Percentiles rank a stretch among this genome's conserved stretches.
phyloP scores from a whole-genome alignment of 37 sponge, comb jelly and placozoan genomes.

The Halisarca cf. caerulea region DNA sequence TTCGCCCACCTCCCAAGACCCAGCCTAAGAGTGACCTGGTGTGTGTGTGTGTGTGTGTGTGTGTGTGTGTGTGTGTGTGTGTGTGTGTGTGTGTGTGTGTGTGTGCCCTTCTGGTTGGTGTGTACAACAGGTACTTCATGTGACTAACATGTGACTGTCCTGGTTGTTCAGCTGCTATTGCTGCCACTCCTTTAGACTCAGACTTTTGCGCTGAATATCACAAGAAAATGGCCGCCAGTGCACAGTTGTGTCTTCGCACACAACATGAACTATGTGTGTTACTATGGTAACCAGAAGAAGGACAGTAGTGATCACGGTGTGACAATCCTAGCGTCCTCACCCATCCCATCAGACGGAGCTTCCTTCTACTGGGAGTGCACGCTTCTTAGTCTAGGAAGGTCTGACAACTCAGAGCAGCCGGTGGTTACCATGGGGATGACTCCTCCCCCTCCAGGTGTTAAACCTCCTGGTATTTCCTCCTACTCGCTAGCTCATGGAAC shows the following conservation, averaged over 20 bases:
- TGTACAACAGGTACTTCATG: no score
- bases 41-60: background rate
- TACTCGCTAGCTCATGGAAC: conserved; percentile 44
- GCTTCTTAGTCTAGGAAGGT: conserved; percentile 47
- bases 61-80: no score
- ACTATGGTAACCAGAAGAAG: conserved; percentile 49
- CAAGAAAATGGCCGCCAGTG: conserved; percentile 66
- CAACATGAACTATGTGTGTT: conserved; percentile 58
- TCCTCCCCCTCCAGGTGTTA: conserved; percentile 47
- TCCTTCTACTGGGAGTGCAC: conserved; percentile 96
- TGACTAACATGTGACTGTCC: no score
- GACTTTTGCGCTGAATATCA: conserved; percentile 51
- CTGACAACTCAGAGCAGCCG: conserved; percentile 34
- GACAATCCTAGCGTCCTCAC: conserved; percentile 51
- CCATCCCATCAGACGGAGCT: conserved; percentile 69
- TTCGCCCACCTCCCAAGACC: conserved; percentile 83
- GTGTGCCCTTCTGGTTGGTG: no score
- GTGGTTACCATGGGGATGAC: conserved; percentile 70
- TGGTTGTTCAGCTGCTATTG: no score
- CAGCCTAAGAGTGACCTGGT: background rate
- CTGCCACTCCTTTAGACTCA: conserved; percentile 40
- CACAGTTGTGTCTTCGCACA: conserved; percentile 66
- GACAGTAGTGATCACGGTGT: background rate
- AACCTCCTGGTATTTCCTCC: conserved; percentile 36
- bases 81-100: no score